phyloP scores from a whole-genome alignment of 2,113 vertebrate species.

The Lepus europaeus region DNA sequence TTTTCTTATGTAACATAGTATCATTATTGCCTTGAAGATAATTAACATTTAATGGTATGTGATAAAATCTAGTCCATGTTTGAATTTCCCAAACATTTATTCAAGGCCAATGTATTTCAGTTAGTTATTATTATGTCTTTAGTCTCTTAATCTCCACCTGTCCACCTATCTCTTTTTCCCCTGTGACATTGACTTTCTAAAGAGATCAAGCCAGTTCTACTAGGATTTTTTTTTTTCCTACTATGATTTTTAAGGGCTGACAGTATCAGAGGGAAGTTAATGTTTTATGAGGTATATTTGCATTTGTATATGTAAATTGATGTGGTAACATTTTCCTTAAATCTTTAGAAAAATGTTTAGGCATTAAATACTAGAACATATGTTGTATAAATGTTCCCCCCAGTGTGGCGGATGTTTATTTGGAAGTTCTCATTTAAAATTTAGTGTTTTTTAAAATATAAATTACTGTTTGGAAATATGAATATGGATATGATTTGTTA shows the following conservation, averaged over 20 bases:
- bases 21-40: slow-evolving; percentile 4
- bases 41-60: slow-evolving; percentile 6
- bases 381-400: slow-evolving; percentile 32
- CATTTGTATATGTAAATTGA: slow-evolving; percentile 61
- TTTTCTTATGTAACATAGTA: slow-evolving; percentile 34
- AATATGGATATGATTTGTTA: slow-evolving; percentile 70
- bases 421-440: slow-evolving; percentile 65
- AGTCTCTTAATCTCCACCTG: slow-evolving; percentile 47
- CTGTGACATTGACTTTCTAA: slow-evolving; percentile 42
- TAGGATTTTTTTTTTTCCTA: slow-evolving; percentile 30
- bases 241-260: slow-evolving; percentile 31
- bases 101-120: slow-evolving; percentile 36
- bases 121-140: slow-evolving; percentile 37
- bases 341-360: slow-evolving; percentile 34
- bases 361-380: slow-evolving; percentile 13
- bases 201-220: slow-evolving; percentile 24
- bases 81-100: neutral
- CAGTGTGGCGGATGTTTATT: slow-evolving; percentile 45
- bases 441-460: slow-evolving; percentile 66
- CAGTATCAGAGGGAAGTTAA: slow-evolving; percentile 47
- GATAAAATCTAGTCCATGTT: neutral
- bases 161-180: neutral
- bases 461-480: slow-evolving; percentile 65
- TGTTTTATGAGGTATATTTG: slow-evolving; percentile 59
- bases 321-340: slow-evolving; percentile 47